These are phyloP conservation scores for Trissolcus basalis DNA, from an alignment of 1,140 invertebrate genomes.

Conservation along the genomic window DNA sequence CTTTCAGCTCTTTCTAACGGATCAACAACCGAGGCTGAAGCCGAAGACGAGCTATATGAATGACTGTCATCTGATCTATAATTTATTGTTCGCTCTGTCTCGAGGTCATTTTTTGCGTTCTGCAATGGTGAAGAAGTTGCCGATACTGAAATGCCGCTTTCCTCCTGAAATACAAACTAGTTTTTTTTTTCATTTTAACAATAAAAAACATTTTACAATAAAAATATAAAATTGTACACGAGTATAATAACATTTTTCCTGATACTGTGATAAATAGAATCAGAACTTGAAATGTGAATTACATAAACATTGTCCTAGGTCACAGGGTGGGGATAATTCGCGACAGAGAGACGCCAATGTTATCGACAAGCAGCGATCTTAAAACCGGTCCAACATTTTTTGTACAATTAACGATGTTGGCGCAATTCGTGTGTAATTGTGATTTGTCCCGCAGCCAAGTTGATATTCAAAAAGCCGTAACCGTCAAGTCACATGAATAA, in stretches of 20 bases:
- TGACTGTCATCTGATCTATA: conserved; percentile 29
- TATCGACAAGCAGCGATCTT: not conserved
- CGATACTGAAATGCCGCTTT: conserved; percentile 60
- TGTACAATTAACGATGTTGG: conserved; percentile 5
- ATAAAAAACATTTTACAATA: too few species aligned
- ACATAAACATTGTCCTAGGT: conserved; percentile 1
- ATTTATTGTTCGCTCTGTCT: conserved; percentile 1
- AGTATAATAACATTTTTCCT: not conserved
- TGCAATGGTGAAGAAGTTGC: conserved; percentile 55
- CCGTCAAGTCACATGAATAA: too few species aligned
- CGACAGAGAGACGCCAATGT: not conserved
- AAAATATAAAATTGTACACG: too few species aligned
- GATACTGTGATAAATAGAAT: not conserved
- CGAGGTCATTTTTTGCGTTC: conserved; percentile 8
- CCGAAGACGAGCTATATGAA: conserved; percentile 30
- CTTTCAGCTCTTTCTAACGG: conserved; percentile 1
- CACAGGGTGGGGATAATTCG: not conserved
- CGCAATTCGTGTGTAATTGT: not conserved
- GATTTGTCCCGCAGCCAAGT: too few species aligned
- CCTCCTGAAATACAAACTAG: conserved; percentile 69
- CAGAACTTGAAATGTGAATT: conserved; percentile 3
- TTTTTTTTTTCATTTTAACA: too few species aligned
- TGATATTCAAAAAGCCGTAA: too few species aligned
- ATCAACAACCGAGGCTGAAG: conserved; percentile 1
- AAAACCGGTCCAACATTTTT: not conserved